phyloP scores from a whole-genome alignment of 2,113 vertebrate genomes.

The Equus quagga region DNA sequence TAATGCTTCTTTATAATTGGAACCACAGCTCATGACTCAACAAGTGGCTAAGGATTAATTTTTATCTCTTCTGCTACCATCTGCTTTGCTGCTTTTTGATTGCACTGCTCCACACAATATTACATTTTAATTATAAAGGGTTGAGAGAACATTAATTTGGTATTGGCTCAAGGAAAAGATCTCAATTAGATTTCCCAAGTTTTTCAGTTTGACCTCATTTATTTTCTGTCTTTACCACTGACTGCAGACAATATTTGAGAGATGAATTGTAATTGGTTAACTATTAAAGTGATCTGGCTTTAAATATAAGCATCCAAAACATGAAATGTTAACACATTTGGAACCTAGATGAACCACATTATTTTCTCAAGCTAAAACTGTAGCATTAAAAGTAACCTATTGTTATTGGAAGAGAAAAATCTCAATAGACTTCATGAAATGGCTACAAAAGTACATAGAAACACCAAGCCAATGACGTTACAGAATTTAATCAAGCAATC shows the following conservation, averaged over 20 bases:
- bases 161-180: slow-evolving; percentile 50
- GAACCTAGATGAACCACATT: not conserved
- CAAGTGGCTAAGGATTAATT: slow-evolving; percentile 45
- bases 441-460: not conserved
- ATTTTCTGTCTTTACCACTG: not conserved
- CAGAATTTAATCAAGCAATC: not conserved
- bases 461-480: not conserved
- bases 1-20: not conserved
- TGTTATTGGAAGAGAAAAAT: not conserved
- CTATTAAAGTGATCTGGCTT: not conserved
- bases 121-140: slow-evolving; percentile 50
- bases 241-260: not conserved
- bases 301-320: not conserved
- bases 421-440: not conserved
- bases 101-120: slow-evolving; percentile 11
- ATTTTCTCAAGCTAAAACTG: not conserved
- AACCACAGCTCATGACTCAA: not conserved
- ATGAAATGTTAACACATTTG: not conserved
- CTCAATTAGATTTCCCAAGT: slow-evolving; percentile 7
- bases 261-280: not conserved
- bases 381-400: not conserved
- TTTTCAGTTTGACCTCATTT: slow-evolving; percentile 49
- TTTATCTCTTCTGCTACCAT: slow-evolving; percentile 44
- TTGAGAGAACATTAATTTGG: slow-evolving; percentile 69
- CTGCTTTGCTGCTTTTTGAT: slow-evolving; percentile 75